phyloP scores from a whole-genome alignment of 37 sponge, comb jelly and placozoan species.

The Crambe crambe region DNA sequence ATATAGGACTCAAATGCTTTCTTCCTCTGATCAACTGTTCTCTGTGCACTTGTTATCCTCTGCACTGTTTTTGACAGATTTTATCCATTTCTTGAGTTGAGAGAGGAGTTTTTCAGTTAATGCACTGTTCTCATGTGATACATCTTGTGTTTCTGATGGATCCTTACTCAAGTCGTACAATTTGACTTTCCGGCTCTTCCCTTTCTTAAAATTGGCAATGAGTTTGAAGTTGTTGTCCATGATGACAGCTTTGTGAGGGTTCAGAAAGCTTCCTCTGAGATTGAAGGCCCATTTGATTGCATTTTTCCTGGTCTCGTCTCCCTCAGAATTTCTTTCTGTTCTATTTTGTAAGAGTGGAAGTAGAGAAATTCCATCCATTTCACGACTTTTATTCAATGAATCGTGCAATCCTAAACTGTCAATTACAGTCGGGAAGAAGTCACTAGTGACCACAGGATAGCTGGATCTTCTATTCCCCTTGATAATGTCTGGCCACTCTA shows the following conservation, averaged over 20 bases:
- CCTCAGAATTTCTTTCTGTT: not conserved
- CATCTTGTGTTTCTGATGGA: not conserved
- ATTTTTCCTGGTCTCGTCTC: not conserved
- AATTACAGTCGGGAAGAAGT: conserved; percentile 56
- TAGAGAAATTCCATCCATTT: conserved; percentile 37
- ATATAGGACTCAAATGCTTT: no score
- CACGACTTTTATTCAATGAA: conserved; percentile 1
- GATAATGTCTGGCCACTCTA: conserved; percentile 63
- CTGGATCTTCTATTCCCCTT: conserved; percentile 26
- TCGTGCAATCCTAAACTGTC: conserved; percentile 14
- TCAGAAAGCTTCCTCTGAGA: conserved; percentile 45
- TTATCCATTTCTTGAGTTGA: conserved; percentile 18
- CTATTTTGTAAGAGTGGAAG: conserved; percentile 11
- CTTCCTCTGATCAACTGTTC: no score
- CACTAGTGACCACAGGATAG: conserved; percentile 44
- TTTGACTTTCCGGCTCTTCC: not conserved
- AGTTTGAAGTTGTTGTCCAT: conserved; percentile 36
- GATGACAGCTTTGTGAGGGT: conserved; percentile 12
- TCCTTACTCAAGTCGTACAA: conserved; percentile 23
- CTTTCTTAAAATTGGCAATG: conserved; percentile 22
- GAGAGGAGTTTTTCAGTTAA: not conserved
- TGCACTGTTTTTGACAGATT: conserved; percentile 31
- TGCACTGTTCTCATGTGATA: not conserved
- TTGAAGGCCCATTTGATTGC: conserved; percentile 45
- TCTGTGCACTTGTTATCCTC: conserved; percentile 4